Evolutionary conservation across 2,888 invertebrate genomes (phyloP).

Genomic region (Apantesis nais): DNA sequence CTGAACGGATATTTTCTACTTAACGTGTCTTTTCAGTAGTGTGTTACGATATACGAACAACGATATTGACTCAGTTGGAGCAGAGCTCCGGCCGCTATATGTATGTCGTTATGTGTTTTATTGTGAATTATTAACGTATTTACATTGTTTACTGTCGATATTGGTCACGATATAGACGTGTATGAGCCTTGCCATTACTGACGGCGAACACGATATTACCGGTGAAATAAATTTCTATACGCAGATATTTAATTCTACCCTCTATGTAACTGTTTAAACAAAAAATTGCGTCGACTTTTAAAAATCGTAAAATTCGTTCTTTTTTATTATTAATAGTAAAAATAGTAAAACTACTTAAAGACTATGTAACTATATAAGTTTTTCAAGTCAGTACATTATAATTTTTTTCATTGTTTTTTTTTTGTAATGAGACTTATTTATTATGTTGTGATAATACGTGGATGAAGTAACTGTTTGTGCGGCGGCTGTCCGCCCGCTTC

Average conservation of each 20-base stretch:
- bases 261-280: constrained; percentile 49
- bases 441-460: constrained; percentile 65
- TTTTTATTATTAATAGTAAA: constrained; percentile 64
- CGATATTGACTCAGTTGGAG: constrained; percentile 15
- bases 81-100: constrained; percentile 25
- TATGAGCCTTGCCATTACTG: constrained; percentile 21
- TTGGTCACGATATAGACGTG: constrained; percentile 3
- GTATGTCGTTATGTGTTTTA: constrained; percentile 15
- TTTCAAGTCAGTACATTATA: constrained; percentile 70
- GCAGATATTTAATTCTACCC: constrained; percentile 45
- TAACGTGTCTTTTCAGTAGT: not conserved
- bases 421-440: constrained; percentile 71
- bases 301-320: constrained; percentile 72
- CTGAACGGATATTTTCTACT: constrained; percentile 24
- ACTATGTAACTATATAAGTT: constrained; percentile 66
- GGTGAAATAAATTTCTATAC: constrained; percentile 71
- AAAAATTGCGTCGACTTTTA: constrained; percentile 57
- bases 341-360: constrained; percentile 76
- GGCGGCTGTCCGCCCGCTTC: constrained; percentile 10
- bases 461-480: constrained; percentile 46
- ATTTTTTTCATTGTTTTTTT: constrained; percentile 52
- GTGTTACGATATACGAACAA: not conserved
- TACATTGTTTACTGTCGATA: constrained; percentile 15
- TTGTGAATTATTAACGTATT: constrained; percentile 15
- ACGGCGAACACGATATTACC: constrained; percentile 28